Evolutionary conservation across 2,888 invertebrate genomes (phyloP), one percentile per base, ranked within the genome.

Genomic region (Agrochola litura): DNA sequence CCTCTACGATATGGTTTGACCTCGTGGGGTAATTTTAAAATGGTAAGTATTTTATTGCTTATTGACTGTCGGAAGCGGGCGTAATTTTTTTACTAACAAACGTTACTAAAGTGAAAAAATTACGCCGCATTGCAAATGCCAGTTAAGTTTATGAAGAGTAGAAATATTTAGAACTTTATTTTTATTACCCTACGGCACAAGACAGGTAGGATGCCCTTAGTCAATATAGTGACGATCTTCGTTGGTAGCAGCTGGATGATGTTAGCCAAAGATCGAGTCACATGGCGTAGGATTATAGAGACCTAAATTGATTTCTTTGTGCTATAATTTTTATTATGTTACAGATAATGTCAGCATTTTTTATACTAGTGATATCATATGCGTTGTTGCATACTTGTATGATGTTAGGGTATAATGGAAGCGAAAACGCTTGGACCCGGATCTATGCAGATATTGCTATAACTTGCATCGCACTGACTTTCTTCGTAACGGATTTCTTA

Each of bases 1-100:
- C 90, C 90, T 0, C 41, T 89, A 16, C 74, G 88, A 76, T 87
- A 86, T 70, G 87, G 89, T 46, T 81, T 91, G 1, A 65, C 88
- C 1, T 64, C 58, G 0, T 88, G 88, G 86, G 85, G 82, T 6
- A 89, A 90, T 75, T 49, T 88, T 0, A 89, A 85, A 77, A 63
- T 89, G 79, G 88, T 89, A 56, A 86, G 87, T 85, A 46, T 19
- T 16, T 30, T 9, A 41, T n/a, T 46, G n/a, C 14, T 22, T n/a
- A 64, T 30, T 64, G 16, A 22, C 25, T 43, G 43, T 16, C 6
- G 8, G 46, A 68, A 37, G 16, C n/a, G 8, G 16, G 16, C 10
- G 1, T 49, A 37, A 10, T 16, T 52, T 52, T 52, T n/a, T n/a
- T 10, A 10, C 37, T 52, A 67, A 30, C 5, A 46, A 46, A 46